Percentiles rank a stretch among this genome's conserved stretches.
phyloP scores from a whole-genome alignment of 2,113 vertebrate species.

The Dunckerocampus dactyliophorus region DNA sequence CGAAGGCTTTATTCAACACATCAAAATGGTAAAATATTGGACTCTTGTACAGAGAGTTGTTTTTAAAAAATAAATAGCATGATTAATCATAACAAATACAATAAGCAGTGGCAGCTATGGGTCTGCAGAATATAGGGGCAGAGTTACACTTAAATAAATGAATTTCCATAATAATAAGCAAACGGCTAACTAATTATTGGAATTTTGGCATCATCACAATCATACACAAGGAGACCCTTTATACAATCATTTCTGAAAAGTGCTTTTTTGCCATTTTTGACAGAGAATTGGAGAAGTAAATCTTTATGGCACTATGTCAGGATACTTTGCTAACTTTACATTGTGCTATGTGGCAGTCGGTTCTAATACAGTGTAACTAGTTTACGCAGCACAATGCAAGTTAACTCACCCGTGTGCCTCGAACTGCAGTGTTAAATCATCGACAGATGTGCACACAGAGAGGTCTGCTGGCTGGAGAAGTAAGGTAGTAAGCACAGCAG shows the following conservation, averaged over 20 bases:
- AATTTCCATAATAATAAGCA: slow-evolving; percentile 45
- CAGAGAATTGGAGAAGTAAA: slow-evolving; percentile 27
- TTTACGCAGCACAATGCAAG: slow-evolving; percentile 51
- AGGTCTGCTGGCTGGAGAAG: slow-evolving; percentile 60
- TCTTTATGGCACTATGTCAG: slow-evolving; percentile 61
- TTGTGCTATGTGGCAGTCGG: slow-evolving; percentile 33
- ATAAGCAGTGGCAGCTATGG: slow-evolving; percentile 45
- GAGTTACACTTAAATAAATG: slow-evolving; percentile 46
- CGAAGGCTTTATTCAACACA: slow-evolving; percentile 63
- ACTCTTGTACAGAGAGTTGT: slow-evolving; percentile 55
- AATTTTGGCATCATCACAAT: slow-evolving; percentile 67
- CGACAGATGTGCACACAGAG: slow-evolving; percentile 29
- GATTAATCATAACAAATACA: slow-evolving; percentile 54
- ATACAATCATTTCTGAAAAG: slow-evolving; percentile 73
- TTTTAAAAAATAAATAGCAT: slow-evolving; percentile 57
- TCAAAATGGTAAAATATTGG: slow-evolving; percentile 63
- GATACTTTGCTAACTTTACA: slow-evolving; percentile 34
- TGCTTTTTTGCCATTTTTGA: slow-evolving; percentile 35
- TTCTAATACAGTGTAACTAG: slow-evolving; percentile 46
- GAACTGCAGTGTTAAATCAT: slow-evolving; percentile 13
- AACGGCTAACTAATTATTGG: slow-evolving; percentile 49
- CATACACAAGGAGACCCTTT: slow-evolving; percentile 51
- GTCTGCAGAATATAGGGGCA: slow-evolving; percentile 35
- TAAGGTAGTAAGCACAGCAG: slow-evolving; percentile 63
- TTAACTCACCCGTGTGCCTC: slow-evolving; percentile 22